Percentiles rank a stretch among this genome's conserved stretches.
phyloP scores from a whole-genome alignment of 1,140 invertebrate genomes.

The Campoletis sonorensis region DNA sequence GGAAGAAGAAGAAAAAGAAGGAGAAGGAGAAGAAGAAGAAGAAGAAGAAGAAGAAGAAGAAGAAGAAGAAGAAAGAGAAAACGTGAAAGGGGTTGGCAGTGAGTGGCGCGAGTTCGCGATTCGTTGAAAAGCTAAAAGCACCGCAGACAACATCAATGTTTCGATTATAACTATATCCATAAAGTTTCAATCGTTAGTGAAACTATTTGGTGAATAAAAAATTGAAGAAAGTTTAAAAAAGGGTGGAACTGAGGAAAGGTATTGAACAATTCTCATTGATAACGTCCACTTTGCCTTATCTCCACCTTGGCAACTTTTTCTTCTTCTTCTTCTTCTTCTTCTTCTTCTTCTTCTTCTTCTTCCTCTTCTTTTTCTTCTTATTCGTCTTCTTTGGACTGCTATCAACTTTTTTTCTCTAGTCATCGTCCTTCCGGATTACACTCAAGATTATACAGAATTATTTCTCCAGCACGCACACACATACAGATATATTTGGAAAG shows the following conservation, averaged over 20 bases:
- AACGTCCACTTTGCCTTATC: constrained; percentile 31
- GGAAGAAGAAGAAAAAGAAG: not conserved
- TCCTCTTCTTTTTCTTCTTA: constrained; percentile 3
- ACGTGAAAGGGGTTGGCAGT: not conserved
- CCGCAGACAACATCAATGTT: not conserved
- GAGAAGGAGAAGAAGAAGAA: constrained; percentile 34
- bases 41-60: constrained; percentile 27
- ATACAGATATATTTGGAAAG: not conserved
- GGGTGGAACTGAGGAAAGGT: not conserved
- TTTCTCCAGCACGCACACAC: not conserved
- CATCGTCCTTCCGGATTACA: not conserved
- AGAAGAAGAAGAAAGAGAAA: not conserved
- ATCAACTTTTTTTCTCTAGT: not conserved
- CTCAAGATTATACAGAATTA: not conserved
- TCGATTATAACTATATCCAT: not conserved
- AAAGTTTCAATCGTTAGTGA: not conserved
- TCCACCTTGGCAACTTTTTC: not conserved
- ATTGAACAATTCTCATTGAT: constrained; percentile 27
- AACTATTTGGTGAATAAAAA: constrained; percentile 17
- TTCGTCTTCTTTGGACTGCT: no score
- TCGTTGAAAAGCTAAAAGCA: constrained; percentile 20
- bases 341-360: not conserved
- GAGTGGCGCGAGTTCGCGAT: constrained; percentile 25
- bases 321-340: constrained; percentile 2
- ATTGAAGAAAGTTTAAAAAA: not conserved